A percentile compares a stretch with the other conserved stretches of the same genome.
These are phyloP conservation scores for Microdon myrmicae DNA, from an alignment of 2,888 invertebrate species.

Conservation along the genomic window DNA sequence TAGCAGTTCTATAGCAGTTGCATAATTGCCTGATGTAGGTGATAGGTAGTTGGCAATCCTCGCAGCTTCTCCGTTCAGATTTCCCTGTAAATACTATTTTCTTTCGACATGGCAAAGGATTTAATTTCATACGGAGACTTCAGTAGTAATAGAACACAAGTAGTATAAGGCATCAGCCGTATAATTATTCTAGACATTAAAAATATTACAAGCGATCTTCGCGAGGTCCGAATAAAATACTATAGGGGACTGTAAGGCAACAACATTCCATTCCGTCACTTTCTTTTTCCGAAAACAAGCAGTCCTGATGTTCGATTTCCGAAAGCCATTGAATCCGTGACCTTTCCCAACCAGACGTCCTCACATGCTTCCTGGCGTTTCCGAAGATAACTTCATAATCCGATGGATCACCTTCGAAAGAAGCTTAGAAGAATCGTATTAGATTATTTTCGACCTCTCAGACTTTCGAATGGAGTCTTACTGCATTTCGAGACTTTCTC, in stretches of 20 bases:
- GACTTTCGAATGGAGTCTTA: not conserved
- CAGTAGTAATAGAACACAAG: no score
- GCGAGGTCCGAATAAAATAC: no score
- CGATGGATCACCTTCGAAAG: conserved; percentile 41
- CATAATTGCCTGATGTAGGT: conserved; percentile 6
- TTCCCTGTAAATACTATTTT: no score
- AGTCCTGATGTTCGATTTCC: conserved; percentile 54
- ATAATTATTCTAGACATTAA: no score
- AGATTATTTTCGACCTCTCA: not conserved
- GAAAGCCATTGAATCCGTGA: conserved; percentile 59
- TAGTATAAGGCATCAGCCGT: no score
- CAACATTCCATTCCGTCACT: no score
- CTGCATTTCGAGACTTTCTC: conserved; percentile 5
- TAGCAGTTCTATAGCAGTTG: conserved; percentile 6
- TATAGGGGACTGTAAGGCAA: no score
- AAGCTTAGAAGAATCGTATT: conserved; percentile 19
- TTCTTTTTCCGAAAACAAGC: no score
- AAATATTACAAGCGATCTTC: no score
- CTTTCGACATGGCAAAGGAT: no score
- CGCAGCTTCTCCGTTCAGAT: no score
- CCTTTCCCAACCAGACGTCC: conserved; percentile 51
- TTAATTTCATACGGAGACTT: no score
- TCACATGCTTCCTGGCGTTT: conserved; percentile 25
- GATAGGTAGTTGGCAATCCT: conserved; percentile 1
- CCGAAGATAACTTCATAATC: conserved; percentile 59